phyloP scores from a whole-genome alignment of 2,113 vertebrate genomes.

The Chaetodon trifascialis region DNA sequence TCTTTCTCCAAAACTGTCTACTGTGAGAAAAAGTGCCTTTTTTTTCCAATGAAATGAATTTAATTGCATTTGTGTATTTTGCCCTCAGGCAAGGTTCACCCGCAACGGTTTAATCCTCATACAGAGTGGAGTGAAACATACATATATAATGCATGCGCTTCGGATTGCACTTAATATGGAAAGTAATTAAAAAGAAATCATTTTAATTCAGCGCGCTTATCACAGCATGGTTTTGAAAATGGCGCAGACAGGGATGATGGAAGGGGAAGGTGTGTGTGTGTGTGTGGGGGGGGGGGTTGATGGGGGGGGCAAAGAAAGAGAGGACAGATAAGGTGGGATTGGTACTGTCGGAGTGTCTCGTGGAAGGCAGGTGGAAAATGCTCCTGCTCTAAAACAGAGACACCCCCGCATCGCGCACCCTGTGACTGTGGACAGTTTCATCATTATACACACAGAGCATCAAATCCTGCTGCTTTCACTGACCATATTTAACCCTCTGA shows the following conservation, averaged over 20 bases:
- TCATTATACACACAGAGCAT: conserved; percentile 25
- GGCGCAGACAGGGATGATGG: conserved; percentile 53
- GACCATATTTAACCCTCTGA: conserved; percentile 35
- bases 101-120: conserved; percentile 63
- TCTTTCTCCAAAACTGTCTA: conserved; percentile 42
- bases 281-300: not conserved
- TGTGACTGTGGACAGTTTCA: conserved; percentile 37
- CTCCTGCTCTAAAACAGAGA: conserved; percentile 45
- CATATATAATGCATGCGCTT: conserved; percentile 76
- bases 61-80: conserved; percentile 77
- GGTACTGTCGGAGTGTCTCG: conserved; percentile 67
- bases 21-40: conserved; percentile 17
- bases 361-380: conserved; percentile 59
- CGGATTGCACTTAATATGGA: conserved; percentile 70
- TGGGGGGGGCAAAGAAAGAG: conserved; percentile 12
- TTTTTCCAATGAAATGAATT: conserved; percentile 62
- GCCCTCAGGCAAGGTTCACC: conserved; percentile 66
- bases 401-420: conserved; percentile 21
- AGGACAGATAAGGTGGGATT: conserved; percentile 69
- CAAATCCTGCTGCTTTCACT: conserved; percentile 28
- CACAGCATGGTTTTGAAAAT: conserved; percentile 53
- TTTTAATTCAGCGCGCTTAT: conserved; percentile 72
- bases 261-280: conserved; percentile 51
- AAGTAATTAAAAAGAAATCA: conserved; percentile 78
- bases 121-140: conserved; percentile 60